Evolutionary conservation across 2,888 invertebrate genomes (phyloP), one percentile per base, ranked within the genome.

Genomic region (Trissonchulus latispiculum): DNA sequence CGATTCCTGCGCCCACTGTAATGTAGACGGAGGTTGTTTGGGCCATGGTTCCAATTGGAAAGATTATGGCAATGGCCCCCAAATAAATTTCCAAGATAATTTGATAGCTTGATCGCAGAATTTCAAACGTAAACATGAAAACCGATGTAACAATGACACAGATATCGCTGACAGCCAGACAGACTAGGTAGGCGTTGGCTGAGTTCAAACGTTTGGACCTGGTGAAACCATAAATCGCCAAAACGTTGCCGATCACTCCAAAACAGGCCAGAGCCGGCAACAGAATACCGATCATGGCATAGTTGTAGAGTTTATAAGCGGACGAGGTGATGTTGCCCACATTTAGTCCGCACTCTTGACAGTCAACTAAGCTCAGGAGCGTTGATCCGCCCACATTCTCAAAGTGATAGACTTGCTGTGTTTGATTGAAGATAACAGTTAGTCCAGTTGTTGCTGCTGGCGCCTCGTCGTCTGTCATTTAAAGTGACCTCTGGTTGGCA

Each of bases 211-310:
- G n/a, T n/a, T n/a, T n/a, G n/a, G n/a, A n/a, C n/a, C n/a, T n/a
- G n/a, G n/a, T n/a, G n/a, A n/a, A n/a, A n/a, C n/a, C n/a, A n/a
- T n/a, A n/a, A n/a, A n/a, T n/a, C n/a, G n/a, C n/a, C n/a, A n/a
- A n/a, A n/a, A n/a, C n/a, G n/a, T n/a, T n/a, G n/a, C n/a, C n/a
- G 64, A 62, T 72, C 18, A 81, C 75, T 23, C 81, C 81, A 72
- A 80, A 78, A 35, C 79, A 72, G 18, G 78, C 79, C 73, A 80
- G 77, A n/a, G 80, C 76, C 1, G 81, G 81, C 1, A 81, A 75
- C 35, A 81, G 76, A 29, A 80, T 74, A 2, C 81, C 81, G 72
- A 80, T 77, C 28, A 81, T 76, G n/a, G 80, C 72, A 48, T 80
- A 75, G 73, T 81, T 81, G 76, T 77, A 80, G 36, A 76, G 73